Evolutionary conservation across 2,888 invertebrate genomes (phyloP).

Genomic region (Seira sanloemensis): DNA sequence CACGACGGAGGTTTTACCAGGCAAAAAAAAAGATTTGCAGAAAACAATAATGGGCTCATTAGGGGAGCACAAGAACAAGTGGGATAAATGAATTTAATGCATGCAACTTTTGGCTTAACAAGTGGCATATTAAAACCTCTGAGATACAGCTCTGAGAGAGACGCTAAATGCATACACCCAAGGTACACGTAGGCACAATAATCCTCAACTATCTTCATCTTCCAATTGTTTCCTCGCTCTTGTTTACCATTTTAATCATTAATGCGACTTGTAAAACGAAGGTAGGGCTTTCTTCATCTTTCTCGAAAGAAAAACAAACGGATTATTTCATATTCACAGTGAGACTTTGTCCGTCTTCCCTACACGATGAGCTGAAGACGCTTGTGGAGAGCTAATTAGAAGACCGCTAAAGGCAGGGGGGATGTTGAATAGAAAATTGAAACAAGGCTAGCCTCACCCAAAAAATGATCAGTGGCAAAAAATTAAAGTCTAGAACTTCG

Average conservation of each 20-base stretch:
- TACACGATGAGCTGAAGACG: slow-evolving; percentile 38
- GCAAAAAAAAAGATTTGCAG: slow-evolving; percentile 19
- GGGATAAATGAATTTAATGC: slow-evolving; percentile 17
- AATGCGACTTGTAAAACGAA: slow-evolving; percentile 13
- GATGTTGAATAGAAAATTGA: slow-evolving; percentile 50
- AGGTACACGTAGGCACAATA: neutral
- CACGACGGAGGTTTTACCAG: neutral
- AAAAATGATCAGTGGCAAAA: slow-evolving; percentile 30
- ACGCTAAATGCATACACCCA: too few species aligned
- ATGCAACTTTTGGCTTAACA: neutral
- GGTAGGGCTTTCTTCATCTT: neutral
- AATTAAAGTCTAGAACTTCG: too few species aligned
- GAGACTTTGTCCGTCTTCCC: slow-evolving; percentile 37
- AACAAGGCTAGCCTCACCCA: slow-evolving; percentile 50
- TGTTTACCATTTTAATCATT: slow-evolving; percentile 14
- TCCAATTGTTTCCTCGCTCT: slow-evolving; percentile 21
- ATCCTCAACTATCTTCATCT: neutral
- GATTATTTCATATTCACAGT: slow-evolving; percentile 48
- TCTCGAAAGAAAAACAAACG: slow-evolving; percentile 36
- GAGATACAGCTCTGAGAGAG: neutral
- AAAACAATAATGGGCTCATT: slow-evolving; percentile 60
- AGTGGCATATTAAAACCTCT: too few species aligned
- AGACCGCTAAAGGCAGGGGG: slow-evolving; percentile 35
- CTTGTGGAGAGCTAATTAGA: slow-evolving; percentile 57
- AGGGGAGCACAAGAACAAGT: slow-evolving; percentile 23